Conservation (phyloP, 2,797 vertebrate species). For the Sebastes elongatus region DNA sequence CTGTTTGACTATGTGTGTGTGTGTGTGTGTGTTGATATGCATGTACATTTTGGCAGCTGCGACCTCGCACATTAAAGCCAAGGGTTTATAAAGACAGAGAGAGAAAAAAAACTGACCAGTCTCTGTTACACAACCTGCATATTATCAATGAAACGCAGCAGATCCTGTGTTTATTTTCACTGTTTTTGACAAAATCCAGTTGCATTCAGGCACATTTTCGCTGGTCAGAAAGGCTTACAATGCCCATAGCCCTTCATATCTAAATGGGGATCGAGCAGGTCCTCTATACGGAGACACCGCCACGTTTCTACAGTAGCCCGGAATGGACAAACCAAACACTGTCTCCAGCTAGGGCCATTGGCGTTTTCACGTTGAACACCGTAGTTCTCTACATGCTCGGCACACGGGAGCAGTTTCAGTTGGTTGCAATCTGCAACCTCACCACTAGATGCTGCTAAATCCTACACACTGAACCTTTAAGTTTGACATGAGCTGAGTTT, state of each 20-base stretch:
- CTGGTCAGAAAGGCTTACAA: background rate
- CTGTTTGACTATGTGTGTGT: slow-evolving; percentile 10
- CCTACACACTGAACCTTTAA: background rate
- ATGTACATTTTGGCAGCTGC: slow-evolving; percentile 53
- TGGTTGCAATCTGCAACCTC: background rate
- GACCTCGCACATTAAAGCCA: slow-evolving; percentile 46
- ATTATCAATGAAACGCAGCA: background rate
- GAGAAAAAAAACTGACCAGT: slow-evolving; percentile 9
- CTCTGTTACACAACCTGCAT: slow-evolving; percentile 15
- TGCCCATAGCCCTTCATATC: too few species aligned
- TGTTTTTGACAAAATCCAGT: background rate
- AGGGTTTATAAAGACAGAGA: slow-evolving; percentile 39
- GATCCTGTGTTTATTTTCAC: background rate
- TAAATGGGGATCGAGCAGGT: too few species aligned
- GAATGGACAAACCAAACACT: too few species aligned
- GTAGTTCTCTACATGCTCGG: too few species aligned
- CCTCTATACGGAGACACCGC: too few species aligned
- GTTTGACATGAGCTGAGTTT: background rate
- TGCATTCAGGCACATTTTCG: background rate
- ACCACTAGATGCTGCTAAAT: background rate
- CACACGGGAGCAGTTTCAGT: too few species aligned
- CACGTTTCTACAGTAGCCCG: too few species aligned
- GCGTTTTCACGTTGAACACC: too few species aligned
- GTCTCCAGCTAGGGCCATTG: too few species aligned
- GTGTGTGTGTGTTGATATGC: slow-evolving; percentile 10